These are phyloP conservation scores for Notolepis coatsorum DNA, from an alignment of 2,797 vertebrate species.

Conservation along the genomic window DNA sequence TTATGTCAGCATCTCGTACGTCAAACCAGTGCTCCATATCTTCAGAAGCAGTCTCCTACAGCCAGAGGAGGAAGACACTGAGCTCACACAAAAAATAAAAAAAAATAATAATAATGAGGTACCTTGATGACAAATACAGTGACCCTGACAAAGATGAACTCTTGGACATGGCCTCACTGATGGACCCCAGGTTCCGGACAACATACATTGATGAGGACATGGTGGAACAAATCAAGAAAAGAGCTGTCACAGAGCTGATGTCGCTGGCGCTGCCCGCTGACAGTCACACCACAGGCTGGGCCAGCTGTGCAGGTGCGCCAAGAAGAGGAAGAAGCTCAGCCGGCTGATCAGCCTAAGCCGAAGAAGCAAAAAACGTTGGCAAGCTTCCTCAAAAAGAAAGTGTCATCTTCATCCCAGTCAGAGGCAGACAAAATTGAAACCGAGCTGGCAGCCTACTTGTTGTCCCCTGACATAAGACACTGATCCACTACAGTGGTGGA, in stretches of 20 bases:
- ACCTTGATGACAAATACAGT: conserved; percentile 21
- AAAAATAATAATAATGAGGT: conserved; percentile 6
- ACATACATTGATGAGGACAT: conserved; percentile 20
- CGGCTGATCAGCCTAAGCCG: background rate
- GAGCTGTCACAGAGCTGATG: conserved; percentile 24
- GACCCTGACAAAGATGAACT: conserved; percentile 24
- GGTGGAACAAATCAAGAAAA: conserved; percentile 14
- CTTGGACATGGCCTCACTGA: conserved; percentile 35
- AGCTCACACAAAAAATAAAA: conserved; percentile 30
- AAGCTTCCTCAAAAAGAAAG: conserved; percentile 28
- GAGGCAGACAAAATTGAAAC: conserved; percentile 15
- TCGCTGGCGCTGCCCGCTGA: conserved; percentile 21
- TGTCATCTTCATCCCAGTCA: background rate
- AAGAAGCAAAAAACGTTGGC: conserved; percentile 26
- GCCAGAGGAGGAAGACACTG: conserved; percentile 14
- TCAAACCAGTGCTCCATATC: conserved; percentile 21
- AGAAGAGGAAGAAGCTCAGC: conserved; percentile 4
- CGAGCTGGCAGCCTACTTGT: conserved; percentile 27
- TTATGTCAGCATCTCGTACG: conserved; percentile 1
- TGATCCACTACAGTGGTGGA: conserved; percentile 29
- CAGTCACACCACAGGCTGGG: conserved; percentile 6
- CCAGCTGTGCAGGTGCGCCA: conserved; percentile 20
- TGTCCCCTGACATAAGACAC: conserved; percentile 23
- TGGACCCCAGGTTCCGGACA: conserved; percentile 25
- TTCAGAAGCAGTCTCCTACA: conserved; percentile 23